These are phyloP conservation scores for Orchestes rusci DNA, from an alignment of 2,888 invertebrate genomes.

Conservation along the genomic window DNA sequence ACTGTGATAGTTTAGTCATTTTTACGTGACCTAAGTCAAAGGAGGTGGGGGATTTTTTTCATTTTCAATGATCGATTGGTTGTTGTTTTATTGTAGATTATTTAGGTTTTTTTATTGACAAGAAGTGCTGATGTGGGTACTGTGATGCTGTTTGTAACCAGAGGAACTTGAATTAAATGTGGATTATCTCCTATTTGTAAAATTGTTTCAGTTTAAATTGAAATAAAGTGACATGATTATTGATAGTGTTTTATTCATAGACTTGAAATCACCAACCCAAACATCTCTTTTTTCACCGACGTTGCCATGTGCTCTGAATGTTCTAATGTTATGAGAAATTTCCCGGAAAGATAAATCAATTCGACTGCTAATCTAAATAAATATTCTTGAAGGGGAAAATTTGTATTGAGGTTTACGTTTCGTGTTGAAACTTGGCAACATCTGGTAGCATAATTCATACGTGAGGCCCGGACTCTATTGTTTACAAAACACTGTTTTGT, in stretches of 20 bases:
- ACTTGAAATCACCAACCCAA: too few species aligned
- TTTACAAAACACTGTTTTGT: too few species aligned
- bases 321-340: too few species aligned
- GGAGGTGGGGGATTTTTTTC: slow-evolving; percentile 13
- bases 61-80: slow-evolving; percentile 11
- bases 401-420: too few species aligned
- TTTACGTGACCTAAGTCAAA: slow-evolving; percentile 8
- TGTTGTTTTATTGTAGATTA: slow-evolving; percentile 11
- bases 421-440: too few species aligned
- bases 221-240: slow-evolving; percentile 36
- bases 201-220: slow-evolving; percentile 39
- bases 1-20: slow-evolving; percentile 32
- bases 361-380: too few species aligned
- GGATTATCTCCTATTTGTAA: slow-evolving; percentile 45
- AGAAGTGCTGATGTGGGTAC: slow-evolving; percentile 40
- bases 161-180: slow-evolving; percentile 35
- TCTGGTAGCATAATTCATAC: too few species aligned
- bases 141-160: slow-evolving; percentile 41
- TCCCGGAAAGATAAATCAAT: too few species aligned
- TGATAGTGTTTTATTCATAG: slow-evolving; percentile 9
- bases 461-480: too few species aligned
- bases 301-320: too few species aligned
- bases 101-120: slow-evolving; percentile 15
- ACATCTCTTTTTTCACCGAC: too few species aligned
- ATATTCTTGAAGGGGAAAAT: too few species aligned